Evolutionary conservation across 2,797 vertebrate genomes (phyloP), one percentile per base, ranked within the genome.

Genomic region (Macropodus opercularis): DNA sequence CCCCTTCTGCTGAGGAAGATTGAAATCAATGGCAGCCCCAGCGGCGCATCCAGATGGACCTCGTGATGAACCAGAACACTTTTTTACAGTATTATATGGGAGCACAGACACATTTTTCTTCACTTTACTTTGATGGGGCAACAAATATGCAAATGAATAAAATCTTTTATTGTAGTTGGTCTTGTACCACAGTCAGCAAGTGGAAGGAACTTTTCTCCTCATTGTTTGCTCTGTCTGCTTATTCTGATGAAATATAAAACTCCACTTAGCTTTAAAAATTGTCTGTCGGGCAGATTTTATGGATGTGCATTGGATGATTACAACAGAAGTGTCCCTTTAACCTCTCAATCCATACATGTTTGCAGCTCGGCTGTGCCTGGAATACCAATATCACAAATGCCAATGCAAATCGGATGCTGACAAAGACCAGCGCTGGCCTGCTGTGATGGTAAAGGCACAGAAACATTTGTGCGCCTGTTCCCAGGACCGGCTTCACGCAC

Each of bases 311-410:
- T 53, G 63, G 75, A 75, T 75, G 77, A 83, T 70, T 79, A 82
- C 39, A 66, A 56, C 63, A 60, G 79, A 86, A 68, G 79, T 64
- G 84, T 85, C 79, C 85, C 84, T 90, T 90, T 91, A 81, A 90
- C 90, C 87, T 84, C 52, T 81, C 63, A 71, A 79, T 81, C 80
- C 66, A 83, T 81, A 85, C 77, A 56, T 34, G 80, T 87, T 83
- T 80, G 76, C 80, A 24, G 43, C 69, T 63, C 59, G 49, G 66
- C 47, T 64, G 79, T 87, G 91, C 52, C 58, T 66, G 46, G 89
- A 92, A 92, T 92, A 84, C 84, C 87, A 92, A 91, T 90, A 65
- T 63, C 72, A 68, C 42, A 71, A 83, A 85, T 78, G 67, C 80
- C 80, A 85, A 89, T 88, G 89, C 86, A 87, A 89, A 91, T 89